A percentile compares a stretch with the other conserved stretches of the same genome.
Conservation (phyloP, 2,113 vertebrate species). For the Neofelis nebulosa region DNA sequence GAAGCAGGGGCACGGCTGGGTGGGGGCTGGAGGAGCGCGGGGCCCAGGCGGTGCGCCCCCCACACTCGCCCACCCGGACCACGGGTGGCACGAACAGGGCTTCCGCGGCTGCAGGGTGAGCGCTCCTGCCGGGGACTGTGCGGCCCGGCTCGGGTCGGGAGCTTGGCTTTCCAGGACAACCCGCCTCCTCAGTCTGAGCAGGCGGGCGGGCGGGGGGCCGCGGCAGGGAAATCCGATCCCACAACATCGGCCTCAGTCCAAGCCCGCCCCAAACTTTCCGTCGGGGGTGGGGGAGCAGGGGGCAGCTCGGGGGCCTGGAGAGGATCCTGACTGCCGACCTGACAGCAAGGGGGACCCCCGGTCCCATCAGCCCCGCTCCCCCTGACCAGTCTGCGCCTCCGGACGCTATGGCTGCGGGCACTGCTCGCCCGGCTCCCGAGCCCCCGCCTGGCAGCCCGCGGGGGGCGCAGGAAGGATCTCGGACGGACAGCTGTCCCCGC, state of each 20-base stretch:
- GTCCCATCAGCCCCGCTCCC: background rate
- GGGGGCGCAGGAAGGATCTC: background rate
- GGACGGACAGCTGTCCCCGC: background rate
- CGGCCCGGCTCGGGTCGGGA: background rate
- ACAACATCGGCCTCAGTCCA: constrained; percentile 68
- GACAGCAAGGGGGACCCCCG: background rate
- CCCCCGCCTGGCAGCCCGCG: background rate
- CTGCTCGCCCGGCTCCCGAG: background rate
- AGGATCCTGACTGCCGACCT: background rate
- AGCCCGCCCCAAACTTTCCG: constrained; percentile 80
- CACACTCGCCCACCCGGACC: background rate
- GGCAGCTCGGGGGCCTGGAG: background rate
- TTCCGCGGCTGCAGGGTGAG: background rate
- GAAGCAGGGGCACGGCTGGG: background rate
- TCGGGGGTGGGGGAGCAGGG: constrained; percentile 34
- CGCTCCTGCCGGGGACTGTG: background rate
- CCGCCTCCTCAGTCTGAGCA: constrained; percentile 43
- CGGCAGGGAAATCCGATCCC: constrained; percentile 76
- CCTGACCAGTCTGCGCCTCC: background rate
- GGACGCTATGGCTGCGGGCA: background rate
- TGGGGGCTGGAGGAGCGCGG: background rate
- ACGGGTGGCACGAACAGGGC: background rate
- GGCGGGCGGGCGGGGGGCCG: constrained; percentile 53
- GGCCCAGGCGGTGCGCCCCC: background rate
- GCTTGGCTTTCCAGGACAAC: constrained; percentile 50